Base-by-base conservation (phyloP, 2,888 invertebrate species). In the Rhamphomyia laevipes region DNA sequence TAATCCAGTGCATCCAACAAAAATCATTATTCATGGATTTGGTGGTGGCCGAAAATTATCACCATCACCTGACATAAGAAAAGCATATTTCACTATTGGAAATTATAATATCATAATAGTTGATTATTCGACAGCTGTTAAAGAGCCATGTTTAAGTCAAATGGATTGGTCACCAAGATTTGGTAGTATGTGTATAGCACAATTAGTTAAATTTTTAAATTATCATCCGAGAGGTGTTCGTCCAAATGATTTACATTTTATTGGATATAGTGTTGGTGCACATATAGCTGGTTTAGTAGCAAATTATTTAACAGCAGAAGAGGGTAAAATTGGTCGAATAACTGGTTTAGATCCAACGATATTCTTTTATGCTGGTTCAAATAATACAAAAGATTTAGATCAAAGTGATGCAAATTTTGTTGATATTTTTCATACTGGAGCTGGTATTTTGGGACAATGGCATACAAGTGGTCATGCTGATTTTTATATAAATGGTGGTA, bases 1-100 rank as follows among this genome's bases (percentile, higher is more conserved):
- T 67, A 86, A 91, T 67, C 77, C 81, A 0, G 76, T 74, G 0
- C 80, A 86, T 65, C 83, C 86, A 0, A 88, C 89, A 6, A 93
- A 93, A 72, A 76, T 94, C 18, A 81, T 94, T 43, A 86, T 93
- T 16, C 93, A 93, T 62, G 93, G 93, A 7, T 93, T 94, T 61
- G 89, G 90, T 0, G 90, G 89, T 0, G 89, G 90, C 1, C 73
- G 88, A 53, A 81, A 84, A 63, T 73, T 84, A 31, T 82, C 86
- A 1, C 90, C 90, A 0, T 89, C 88, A 63, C 88, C 89, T 0
- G 88, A 89, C 63, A 78, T 90, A 72, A 75, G 89, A 46, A 81
- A 85, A 63, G 90, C 88, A 0, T 90, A 86, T 66, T 90, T 89
- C 65, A 73, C 77, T 35, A 74, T 77, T 51, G 88, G 89, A 43